A percentile compares a stretch with the other conserved stretches of the same genome.
Evolutionary conservation across 2,888 invertebrate species (phyloP).

Genomic region (Podabrus alpinus): DNA sequence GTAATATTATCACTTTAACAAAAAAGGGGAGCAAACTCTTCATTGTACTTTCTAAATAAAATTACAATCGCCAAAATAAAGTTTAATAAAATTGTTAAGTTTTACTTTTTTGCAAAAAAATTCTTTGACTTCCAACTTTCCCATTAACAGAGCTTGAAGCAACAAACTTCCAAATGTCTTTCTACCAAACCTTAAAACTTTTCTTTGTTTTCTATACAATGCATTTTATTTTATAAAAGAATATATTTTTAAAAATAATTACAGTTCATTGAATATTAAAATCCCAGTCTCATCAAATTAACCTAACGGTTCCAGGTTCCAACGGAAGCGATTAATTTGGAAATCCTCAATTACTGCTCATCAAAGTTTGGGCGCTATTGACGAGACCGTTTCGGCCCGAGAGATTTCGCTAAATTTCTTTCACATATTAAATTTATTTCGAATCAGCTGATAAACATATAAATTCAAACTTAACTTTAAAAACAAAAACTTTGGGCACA

Average conservation of each 20-base stretch:
- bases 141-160: neutral
- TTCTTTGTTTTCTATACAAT: neutral
- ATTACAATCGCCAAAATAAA: neutral
- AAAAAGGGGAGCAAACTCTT: neutral
- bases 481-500: neutral
- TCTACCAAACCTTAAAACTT: neutral
- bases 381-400: too few relatives aligned
- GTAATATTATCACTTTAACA: neutral
- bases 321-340: too few relatives aligned
- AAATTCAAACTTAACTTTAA: too few relatives aligned
- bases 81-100: neutral
- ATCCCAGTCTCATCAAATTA: neutral
- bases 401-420: too few relatives aligned
- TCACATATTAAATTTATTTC: too few relatives aligned
- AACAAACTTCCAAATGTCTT: neutral
- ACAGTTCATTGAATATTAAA: neutral
- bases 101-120: neutral
- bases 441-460: too few relatives aligned
- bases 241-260: neutral
- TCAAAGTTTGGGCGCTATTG: too few relatives aligned
- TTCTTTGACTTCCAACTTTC: neutral
- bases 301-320: too few relatives aligned
- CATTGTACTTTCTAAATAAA: neutral
- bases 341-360: too few relatives aligned
- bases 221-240: neutral